Evolutionary conservation across 2,113 vertebrate species (phyloP).

Genomic region (Ictalurus furcatus): DNA sequence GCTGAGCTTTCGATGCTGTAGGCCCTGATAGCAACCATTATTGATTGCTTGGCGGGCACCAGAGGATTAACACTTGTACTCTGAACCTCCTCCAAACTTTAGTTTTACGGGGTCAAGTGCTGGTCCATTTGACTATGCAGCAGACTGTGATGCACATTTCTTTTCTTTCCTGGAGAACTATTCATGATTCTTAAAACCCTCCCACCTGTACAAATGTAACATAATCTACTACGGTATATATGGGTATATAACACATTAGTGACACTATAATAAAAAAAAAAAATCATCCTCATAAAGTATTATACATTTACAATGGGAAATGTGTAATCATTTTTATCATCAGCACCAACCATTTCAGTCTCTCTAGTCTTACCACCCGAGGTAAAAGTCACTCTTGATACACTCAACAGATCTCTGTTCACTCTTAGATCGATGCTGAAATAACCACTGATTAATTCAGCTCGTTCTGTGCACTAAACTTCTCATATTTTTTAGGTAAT

Average conservation of each 20-base stretch:
- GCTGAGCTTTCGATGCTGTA: constrained; percentile 1
- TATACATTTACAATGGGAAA: not conserved
- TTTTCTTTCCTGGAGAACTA: not conserved
- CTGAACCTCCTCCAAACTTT: not conserved
- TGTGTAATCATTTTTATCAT: not conserved
- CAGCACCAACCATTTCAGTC: not conserved
- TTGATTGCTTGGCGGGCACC: not conserved
- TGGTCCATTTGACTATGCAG: not conserved
- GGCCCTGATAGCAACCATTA: constrained; percentile 9
- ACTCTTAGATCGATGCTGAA: not conserved
- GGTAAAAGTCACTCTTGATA: not conserved
- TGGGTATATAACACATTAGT: not conserved
- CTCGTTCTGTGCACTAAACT: not conserved
- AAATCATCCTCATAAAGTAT: not conserved
- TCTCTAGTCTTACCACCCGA: not conserved
- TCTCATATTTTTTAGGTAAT: not conserved
- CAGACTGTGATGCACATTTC: not conserved
- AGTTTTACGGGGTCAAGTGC: not conserved
- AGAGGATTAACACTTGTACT: not conserved
- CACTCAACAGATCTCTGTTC: not conserved
- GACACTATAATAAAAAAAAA: not conserved
- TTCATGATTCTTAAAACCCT: not conserved
- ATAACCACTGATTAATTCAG: not conserved
- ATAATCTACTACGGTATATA: too few relatives aligned
- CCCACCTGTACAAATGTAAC: not conserved